Evolutionary conservation across 2,113 vertebrate genomes (phyloP).

Genomic region (Chloebia gouldiae): DNA sequence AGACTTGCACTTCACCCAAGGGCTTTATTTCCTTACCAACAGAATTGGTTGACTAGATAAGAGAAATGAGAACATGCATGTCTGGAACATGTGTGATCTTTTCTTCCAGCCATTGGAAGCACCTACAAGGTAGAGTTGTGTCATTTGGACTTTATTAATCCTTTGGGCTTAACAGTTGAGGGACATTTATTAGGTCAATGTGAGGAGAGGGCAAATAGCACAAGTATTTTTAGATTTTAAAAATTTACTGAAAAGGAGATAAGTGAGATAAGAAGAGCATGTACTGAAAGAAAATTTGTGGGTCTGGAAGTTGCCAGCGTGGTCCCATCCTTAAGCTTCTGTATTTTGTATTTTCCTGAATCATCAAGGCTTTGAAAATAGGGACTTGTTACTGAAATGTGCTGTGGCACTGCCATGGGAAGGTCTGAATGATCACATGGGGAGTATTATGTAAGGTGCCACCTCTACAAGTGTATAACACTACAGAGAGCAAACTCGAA

Average conservation of each 20-base stretch:
- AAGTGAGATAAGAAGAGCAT: neutral
- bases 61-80: neutral
- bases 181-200: neutral
- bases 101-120: neutral
- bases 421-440: neutral
- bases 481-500: neutral
- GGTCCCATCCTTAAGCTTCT: neutral
- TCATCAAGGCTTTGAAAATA: neutral
- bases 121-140: neutral
- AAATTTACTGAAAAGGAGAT: neutral
- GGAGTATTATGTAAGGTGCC: neutral
- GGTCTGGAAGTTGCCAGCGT: neutral
- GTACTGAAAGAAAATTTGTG: neutral
- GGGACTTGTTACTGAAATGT: neutral
- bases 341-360: neutral
- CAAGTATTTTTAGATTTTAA: neutral
- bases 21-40: neutral
- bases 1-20: neutral
- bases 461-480: neutral
- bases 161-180: neutral
- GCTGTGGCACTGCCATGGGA: neutral
- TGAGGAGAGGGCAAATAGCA: neutral
- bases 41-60: neutral
- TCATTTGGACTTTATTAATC: neutral
- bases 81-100: neutral